phyloP scores from a whole-genome alignment of 92 coral and sea anemone genomes.

The Epizoanthus stellaris region DNA sequence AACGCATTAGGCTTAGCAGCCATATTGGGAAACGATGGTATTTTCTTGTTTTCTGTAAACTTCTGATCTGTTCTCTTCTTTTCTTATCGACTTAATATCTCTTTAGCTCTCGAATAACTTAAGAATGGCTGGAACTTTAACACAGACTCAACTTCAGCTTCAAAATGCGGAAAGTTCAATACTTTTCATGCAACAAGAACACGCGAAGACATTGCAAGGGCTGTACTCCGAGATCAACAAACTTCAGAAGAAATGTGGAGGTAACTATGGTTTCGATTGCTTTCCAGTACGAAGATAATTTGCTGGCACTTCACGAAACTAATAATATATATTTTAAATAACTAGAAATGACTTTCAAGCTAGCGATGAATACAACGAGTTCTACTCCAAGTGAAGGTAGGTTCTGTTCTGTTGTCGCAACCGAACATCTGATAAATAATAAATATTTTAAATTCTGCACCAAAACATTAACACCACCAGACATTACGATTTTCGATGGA shows the following conservation, averaged over 20 bases:
- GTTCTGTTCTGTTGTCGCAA: conserved; percentile 43
- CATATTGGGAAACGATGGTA: conserved; percentile 76
- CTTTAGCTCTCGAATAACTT: conserved; percentile 5
- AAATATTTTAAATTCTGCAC: background rate
- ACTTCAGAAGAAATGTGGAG: conserved; percentile 99
- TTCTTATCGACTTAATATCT: background rate
- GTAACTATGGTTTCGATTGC: conserved; percentile 42
- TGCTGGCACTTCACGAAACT: background rate
- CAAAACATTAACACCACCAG: conserved; percentile 16
- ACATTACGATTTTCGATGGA: background rate
- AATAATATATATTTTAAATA: conserved; percentile 6
- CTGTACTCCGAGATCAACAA: conserved; percentile 95
- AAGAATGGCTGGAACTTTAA: conserved; percentile 78
- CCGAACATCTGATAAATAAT: conserved; percentile 32
- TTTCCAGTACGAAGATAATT: background rate
- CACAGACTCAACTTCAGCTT: conserved; percentile 87
- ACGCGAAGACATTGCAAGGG: conserved; percentile 95
- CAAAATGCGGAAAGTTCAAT: conserved; percentile 98
- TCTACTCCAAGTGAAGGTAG: conserved; percentile 80
- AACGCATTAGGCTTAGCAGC: conserved; percentile 76
- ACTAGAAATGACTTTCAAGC: conserved; percentile 88
- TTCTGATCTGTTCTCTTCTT: conserved; percentile 24
- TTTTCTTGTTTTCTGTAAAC: conserved; percentile 28
- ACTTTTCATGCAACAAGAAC: conserved; percentile 97
- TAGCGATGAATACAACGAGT: conserved; percentile 93